phyloP scores from a whole-genome alignment of 2,113 vertebrate species.

The Meriones unguiculatus region DNA sequence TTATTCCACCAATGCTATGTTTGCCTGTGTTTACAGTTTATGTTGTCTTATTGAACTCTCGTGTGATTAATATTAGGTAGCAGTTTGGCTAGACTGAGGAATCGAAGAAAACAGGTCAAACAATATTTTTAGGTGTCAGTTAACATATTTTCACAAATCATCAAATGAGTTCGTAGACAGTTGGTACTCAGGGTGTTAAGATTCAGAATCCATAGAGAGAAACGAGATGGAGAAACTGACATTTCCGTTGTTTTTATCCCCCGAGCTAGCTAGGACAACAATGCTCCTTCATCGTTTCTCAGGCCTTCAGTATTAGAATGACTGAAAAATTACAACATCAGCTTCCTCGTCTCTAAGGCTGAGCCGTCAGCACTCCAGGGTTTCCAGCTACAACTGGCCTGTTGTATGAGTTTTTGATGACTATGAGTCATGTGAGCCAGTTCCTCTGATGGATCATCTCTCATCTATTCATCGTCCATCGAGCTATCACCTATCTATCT shows the following conservation, averaged over 20 bases:
- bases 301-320: neutral
- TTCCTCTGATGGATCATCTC: neutral
- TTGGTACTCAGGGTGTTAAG: neutral
- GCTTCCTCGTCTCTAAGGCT: neutral
- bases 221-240: neutral
- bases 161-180: neutral
- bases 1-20: neutral
- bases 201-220: neutral
- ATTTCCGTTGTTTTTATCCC: neutral
- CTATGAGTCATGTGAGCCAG: neutral
- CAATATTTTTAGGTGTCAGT: too few species aligned
- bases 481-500: neutral
- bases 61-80: neutral
- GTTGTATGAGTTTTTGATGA: too few species aligned
- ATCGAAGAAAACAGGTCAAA: neutral
- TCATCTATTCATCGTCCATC: neutral
- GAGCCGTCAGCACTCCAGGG: neutral
- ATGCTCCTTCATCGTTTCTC: neutral
- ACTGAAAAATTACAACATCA: neutral
- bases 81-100: neutral
- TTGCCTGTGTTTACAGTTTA: neutral
- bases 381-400: neutral
- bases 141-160: too few species aligned
- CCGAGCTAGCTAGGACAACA: neutral
- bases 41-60: neutral